Base-by-base conservation (phyloP, 2,113 vertebrate species). In the Pedetes capensis region DNA sequence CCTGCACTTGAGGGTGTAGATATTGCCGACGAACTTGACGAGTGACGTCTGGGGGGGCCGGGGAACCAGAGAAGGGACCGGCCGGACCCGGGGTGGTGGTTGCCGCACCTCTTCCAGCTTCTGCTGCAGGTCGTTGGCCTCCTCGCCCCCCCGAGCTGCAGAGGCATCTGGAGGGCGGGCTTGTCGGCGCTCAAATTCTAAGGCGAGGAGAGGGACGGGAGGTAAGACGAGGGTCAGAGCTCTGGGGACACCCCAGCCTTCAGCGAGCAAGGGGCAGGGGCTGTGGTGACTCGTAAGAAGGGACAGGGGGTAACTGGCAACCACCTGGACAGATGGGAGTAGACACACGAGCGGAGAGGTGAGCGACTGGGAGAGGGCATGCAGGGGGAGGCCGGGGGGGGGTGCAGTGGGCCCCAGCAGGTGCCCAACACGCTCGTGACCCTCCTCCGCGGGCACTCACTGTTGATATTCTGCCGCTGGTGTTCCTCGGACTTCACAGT, bases 1-100 rank as follows among this genome's bases (percentile, higher is more conserved):
- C 99, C 99, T 99, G 99, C 99, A 99, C 97, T 99, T 99, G n/a
- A 99, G 98, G 83, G 99, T 99, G 98, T 99, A 99, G 97, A 99
- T 99, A 96, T 99, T 99, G 84, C 99, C 99, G 94, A 99, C 99
- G 68, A 99, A 99, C 96, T 99, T 99, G 96, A 99, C 99, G 82
- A 99, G 98, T 3, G 99, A 99, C 9, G 99, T 99, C 89, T 99
- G 98, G 1, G 99, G 99, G 0, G 99, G 99, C 72, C 99, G 99
- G 92, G 99, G 99, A 96, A 99, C 99, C 97, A 99, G 98, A 74
- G 99, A 98, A 1, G 99, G 99, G 76, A 99, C 98, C 3, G 99
- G 99, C 95, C 99, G 98, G 90, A 99, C 98, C 83, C 99, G 98
- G 5, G 99, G 98, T 0, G 99, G 98, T 53, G 99, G 99, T 2